Conservation (phyloP, 2,113 vertebrate genomes). For the Anarrhichthys ocellatus region DNA sequence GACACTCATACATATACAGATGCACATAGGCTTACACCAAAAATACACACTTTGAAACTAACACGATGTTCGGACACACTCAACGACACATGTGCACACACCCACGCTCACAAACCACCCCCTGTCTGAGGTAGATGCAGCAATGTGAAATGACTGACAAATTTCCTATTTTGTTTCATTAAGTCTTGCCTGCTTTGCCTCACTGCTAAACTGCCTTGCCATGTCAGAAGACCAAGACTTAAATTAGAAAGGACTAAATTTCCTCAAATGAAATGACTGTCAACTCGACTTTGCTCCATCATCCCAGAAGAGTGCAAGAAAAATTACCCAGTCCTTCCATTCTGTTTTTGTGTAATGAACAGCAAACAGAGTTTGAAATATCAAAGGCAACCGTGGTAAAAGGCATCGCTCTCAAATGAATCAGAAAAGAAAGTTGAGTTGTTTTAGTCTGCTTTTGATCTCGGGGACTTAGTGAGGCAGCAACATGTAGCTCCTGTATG, state of each 20-base stretch:
- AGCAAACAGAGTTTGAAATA: conserved; percentile 40
- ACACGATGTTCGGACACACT: conserved; percentile 23
- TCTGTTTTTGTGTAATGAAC: conserved; percentile 29
- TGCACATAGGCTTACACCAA: conserved; percentile 25
- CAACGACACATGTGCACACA: conserved; percentile 14
- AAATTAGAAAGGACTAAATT: conserved; percentile 77
- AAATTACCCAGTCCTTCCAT: conserved; percentile 25
- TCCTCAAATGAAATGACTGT: conserved; percentile 77
- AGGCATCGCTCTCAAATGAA: conserved; percentile 38
- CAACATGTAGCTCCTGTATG: conserved; percentile 57
- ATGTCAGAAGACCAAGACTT: conserved; percentile 87
- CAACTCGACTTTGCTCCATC: conserved; percentile 65
- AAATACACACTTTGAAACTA: conserved; percentile 34
- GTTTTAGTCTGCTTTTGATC: conserved; percentile 57
- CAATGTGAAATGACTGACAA: conserved; percentile 83
- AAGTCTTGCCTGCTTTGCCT: conserved; percentile 88
- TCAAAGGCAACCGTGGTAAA: conserved; percentile 33
- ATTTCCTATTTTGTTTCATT: conserved; percentile 90
- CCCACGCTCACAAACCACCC: conserved; percentile 55
- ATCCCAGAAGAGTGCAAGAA: conserved; percentile 41
- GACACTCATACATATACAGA: conserved; percentile 48
- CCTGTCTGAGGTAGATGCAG: conserved; percentile 75
- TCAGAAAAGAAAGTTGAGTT: conserved; percentile 44
- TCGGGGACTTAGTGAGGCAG: conserved; percentile 31
- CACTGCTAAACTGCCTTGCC: conserved; percentile 91